These are phyloP conservation scores for Nilaparvata lugens DNA, from an alignment of 1,140 invertebrate species.

Conservation along the genomic window DNA sequence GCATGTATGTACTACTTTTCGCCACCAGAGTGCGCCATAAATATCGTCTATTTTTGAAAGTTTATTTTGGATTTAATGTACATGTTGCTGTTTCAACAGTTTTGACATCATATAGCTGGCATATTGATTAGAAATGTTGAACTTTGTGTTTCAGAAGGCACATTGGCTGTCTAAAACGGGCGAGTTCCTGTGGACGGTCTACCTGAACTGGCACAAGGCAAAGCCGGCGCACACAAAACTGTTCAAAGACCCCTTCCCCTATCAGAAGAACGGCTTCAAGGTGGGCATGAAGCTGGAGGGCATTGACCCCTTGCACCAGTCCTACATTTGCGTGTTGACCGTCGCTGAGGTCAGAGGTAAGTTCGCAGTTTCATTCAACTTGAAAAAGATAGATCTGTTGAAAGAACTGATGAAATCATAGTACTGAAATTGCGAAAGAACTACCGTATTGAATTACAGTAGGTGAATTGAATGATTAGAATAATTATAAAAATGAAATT, in stretches of 20 bases:
- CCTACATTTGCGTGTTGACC: constrained; percentile 78
- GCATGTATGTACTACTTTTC: too few relatives aligned
- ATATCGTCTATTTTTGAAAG: too few relatives aligned
- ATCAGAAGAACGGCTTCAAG: constrained; percentile 59
- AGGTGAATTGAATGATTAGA: too few relatives aligned
- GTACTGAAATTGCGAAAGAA: too few relatives aligned
- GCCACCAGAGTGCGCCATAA: too few relatives aligned
- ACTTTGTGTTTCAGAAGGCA: background rate
- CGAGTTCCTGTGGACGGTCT: constrained; percentile 64
- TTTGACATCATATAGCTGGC: too few relatives aligned
- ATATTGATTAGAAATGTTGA: too few relatives aligned
- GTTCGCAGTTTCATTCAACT: background rate
- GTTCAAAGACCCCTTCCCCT: constrained; percentile 68
- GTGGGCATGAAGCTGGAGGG: constrained; percentile 89
- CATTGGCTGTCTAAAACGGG: background rate
- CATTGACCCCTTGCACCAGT: constrained; percentile 85
- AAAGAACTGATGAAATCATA: too few relatives aligned
- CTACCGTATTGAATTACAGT: too few relatives aligned
- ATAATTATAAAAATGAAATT: too few relatives aligned
- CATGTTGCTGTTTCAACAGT: too few relatives aligned
- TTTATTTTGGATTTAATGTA: too few relatives aligned
- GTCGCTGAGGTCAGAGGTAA: constrained; percentile 66
- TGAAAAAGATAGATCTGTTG: background rate
- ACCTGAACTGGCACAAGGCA: constrained; percentile 54
- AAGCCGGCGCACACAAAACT: constrained; percentile 65